Base-by-base conservation (phyloP, 2,888 invertebrate species). In the Agrochola litura region DNA sequence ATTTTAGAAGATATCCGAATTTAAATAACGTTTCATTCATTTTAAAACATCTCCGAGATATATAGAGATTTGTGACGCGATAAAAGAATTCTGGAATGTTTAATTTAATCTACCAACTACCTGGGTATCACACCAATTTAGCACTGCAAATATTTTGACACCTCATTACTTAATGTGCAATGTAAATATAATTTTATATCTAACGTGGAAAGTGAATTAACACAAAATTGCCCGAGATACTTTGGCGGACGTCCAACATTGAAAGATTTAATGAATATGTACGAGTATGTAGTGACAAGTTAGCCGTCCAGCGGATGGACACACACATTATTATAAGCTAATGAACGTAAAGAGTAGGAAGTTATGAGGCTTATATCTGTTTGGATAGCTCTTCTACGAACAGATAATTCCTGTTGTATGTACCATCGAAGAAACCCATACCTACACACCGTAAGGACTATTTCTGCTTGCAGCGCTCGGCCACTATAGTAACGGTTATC, bases 161-260 rank as follows among this genome's bases (percentile, higher is more conserved):
- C 67, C 76, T 37, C 66, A 56, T 76, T 58, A 58, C 3, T 70
- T 61, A 75, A 56, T 54, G 0, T 66, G 49, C 30, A 43, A 80
- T 49, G 43, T 46, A 60, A 54, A 60, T 41, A 61, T 43, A 37
- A 67, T 64, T 71, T 77, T 52, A 74, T 46, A 61, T 60, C 9
- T 22, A 3, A 52, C 12, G 63, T 68, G 54, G 63, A 60, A 72
- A 72, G 56, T 46, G 16, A 60, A 70, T 54, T 52, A 66, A 41
- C 52, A 54, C 54, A 16, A 61, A 49, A 78, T 79, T 54, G 61
- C 60, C 22, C 46, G 60, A 73, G 63, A 58, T 67, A 67, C 43
- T 68, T 84, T 86, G 83, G 85, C 82, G 64, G 79, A 73, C 63
- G 54, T 79, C 81, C 86, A 86, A 43, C 75, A 79, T 68, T 78